Percentiles rank a stretch among this genome's conserved stretches.
Conservation (phyloP, 2,113 vertebrate species). For the Atrichornis clamosus region DNA sequence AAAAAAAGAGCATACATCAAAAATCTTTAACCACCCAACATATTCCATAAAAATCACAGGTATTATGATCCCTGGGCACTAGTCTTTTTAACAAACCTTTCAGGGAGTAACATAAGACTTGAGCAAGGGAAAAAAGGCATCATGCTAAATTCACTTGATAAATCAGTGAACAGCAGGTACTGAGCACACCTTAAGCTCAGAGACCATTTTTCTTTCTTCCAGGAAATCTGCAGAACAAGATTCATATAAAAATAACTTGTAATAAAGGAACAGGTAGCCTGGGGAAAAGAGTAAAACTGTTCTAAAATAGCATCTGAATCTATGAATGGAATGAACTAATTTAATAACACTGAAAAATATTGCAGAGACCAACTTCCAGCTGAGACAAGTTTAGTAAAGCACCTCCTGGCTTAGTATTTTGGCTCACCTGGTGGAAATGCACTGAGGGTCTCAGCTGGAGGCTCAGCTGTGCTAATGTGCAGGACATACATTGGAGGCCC, state of each 20-base stretch:
- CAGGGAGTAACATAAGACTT: not conserved
- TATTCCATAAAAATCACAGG: not conserved
- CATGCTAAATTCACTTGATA: not conserved
- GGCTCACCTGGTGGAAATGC: slow-evolving; percentile 40
- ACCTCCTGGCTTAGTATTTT: slow-evolving; percentile 10
- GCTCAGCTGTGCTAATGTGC: slow-evolving; percentile 36
- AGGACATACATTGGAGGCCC: slow-evolving; percentile 12
- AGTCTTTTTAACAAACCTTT: not conserved
- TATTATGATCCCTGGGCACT: not conserved
- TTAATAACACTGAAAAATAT: slow-evolving; percentile 43
- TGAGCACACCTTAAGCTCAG: not conserved
- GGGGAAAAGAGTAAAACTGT: slow-evolving; percentile 7
- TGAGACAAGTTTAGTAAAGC: slow-evolving; percentile 28
- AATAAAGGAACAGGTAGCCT: not conserved
- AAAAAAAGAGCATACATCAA: not conserved
- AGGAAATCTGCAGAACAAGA: not conserved
- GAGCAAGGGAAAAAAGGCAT: not conserved
- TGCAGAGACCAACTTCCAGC: slow-evolving; percentile 34
- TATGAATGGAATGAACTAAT: slow-evolving; percentile 27
- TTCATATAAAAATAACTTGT: not conserved
- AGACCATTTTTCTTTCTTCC: not conserved
- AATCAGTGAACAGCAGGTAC: not conserved
- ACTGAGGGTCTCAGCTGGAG: slow-evolving; percentile 27
- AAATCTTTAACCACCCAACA: not conserved
- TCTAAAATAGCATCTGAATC: slow-evolving; percentile 23